Evolutionary conservation across 1,140 invertebrate species (phyloP).

Genomic region (Chlorops oryzae): DNA sequence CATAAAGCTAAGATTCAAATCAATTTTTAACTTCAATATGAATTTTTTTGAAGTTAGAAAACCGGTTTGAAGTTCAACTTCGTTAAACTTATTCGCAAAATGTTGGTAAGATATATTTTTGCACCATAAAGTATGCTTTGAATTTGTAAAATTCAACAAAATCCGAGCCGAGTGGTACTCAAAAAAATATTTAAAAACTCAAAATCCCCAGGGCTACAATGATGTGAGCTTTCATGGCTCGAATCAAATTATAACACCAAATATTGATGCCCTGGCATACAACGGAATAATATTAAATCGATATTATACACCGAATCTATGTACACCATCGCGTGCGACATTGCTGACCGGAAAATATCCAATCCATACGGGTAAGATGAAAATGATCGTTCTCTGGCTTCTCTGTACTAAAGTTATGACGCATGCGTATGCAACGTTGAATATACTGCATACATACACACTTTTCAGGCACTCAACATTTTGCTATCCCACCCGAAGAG

Average conservation of each 20-base stretch:
- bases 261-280: constrained; percentile 75
- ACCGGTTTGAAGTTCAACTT: too few species aligned
- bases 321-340: constrained; percentile 70
- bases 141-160: too few species aligned
- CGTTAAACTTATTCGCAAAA: too few species aligned
- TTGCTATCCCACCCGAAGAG: constrained; percentile 64
- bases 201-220: constrained; percentile 85
- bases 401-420: neutral
- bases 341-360: constrained; percentile 80
- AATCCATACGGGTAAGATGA: constrained; percentile 61
- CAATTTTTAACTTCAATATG: too few species aligned
- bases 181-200: neutral
- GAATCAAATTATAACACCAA: constrained; percentile 76
- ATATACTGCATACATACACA: neutral
- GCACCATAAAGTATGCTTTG: too few species aligned
- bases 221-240: constrained; percentile 88
- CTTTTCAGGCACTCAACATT: constrained; percentile 67
- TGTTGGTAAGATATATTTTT: too few species aligned
- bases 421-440: neutral
- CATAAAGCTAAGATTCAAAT: too few species aligned
- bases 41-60: too few species aligned
- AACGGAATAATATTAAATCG: constrained; percentile 69
- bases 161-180: too few species aligned
- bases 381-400: neutral
- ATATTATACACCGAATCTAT: constrained; percentile 70